Evolutionary conservation across 2,113 vertebrate species (phyloP), one percentile per base, ranked within the genome.

Genomic region (Pantherophis guttatus): DNA sequence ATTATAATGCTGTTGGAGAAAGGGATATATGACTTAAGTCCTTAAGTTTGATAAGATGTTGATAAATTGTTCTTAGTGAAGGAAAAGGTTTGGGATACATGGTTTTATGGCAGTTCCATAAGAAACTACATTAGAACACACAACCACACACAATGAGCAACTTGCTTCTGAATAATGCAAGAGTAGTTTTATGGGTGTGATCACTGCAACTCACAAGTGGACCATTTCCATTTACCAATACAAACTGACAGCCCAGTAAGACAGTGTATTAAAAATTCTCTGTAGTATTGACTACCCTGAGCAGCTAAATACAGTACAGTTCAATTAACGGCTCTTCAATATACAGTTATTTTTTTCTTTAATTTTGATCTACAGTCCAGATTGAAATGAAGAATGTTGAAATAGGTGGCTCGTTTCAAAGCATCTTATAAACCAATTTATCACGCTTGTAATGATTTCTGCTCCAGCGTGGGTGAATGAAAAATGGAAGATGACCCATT

Each of bases 241-340:
- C 96, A 96, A 97, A 96, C 97, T 95, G 97, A 97, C 96, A 97
- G 97, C 95, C 96, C 94, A 94, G 90, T 97, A 97, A 98, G 96
- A 95, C 96, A 98, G 95, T 96, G 92, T 96, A 96, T 98, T 97
- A 97, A 97, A 97, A 98, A 97, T 96, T 96, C 98, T 97, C 96
- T 12, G 95, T 90, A 89, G 95, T 96, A 98, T 98, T 94, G 97
- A 97, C 97, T 96, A 97, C 97, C 96, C 95, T 94, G 91, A 97
- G 97, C 97, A 81, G 97, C 97, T 98, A 98, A 98, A 98, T 97
- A 98, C 97, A 98, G 97, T 96, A 94, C 95, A 95, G 97, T 98
- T 98, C 98, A 98, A 98, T 98, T 98, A 98, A 98, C 97, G 97
- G 97, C 97, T 98, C 97, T 98, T 98, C 98, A 98, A 98, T 98